Conservation (phyloP, 2,888 invertebrate genomes). For the Lepidocyrtoides sp. region DNA sequence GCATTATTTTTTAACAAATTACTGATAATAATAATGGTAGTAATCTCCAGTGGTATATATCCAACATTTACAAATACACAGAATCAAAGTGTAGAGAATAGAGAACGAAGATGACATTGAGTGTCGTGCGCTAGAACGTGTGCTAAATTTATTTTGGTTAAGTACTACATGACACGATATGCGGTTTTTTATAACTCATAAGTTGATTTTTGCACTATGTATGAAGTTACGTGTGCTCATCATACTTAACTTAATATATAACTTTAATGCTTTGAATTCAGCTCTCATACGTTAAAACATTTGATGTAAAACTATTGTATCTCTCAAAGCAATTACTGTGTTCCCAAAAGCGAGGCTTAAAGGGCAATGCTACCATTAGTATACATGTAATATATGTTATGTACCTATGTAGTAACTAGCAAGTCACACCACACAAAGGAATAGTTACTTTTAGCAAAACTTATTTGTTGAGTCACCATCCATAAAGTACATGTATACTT, state of each 20-base stretch:
- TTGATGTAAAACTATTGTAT: background rate
- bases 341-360: background rate
- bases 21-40: background rate
- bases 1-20: background rate
- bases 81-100: background rate
- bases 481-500: background rate
- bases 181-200: background rate
- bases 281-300: background rate
- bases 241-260: background rate
- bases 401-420: background rate
- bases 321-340: background rate
- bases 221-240: background rate
- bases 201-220: background rate
- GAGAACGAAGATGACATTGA: constrained; percentile 8
- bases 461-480: background rate
- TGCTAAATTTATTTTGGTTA: constrained; percentile 27
- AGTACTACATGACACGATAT: constrained; percentile 50
- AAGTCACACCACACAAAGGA: background rate
- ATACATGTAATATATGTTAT: background rate
- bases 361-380: background rate
- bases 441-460: too few species aligned
- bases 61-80: too few species aligned
- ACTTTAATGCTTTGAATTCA: background rate
- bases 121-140: constrained; percentile 49
- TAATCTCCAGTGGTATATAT: background rate